Percentiles rank a stretch among this genome's conserved stretches.
Evolutionary conservation across 1,140 invertebrate species (phyloP).

Genomic region (Atta colombica): DNA sequence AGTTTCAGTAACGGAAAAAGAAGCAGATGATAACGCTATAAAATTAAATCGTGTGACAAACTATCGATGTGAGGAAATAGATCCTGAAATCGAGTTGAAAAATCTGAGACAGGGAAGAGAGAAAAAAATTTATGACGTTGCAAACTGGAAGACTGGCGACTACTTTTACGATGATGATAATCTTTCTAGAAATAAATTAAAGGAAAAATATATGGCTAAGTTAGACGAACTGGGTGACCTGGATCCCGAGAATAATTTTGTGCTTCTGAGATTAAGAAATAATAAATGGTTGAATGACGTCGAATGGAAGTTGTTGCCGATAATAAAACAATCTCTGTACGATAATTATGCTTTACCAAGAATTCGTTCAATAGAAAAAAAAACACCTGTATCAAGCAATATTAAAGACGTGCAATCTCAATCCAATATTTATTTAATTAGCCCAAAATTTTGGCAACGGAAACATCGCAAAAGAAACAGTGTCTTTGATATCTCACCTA

Average conservation of each 20-base stretch:
- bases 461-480: background rate
- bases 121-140: background rate
- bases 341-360: background rate
- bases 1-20: slow-evolving; percentile 4
- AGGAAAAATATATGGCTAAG: background rate
- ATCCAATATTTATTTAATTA: background rate
- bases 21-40: slow-evolving; percentile 43
- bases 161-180: background rate
- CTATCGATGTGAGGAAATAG: slow-evolving; percentile 26
- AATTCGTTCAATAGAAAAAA: slow-evolving; percentile 13
- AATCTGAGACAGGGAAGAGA: slow-evolving; percentile 16
- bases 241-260: slow-evolving; percentile 44
- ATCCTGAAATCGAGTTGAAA: slow-evolving; percentile 49
- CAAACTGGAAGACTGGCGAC: slow-evolving; percentile 18
- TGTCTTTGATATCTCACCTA: background rate
- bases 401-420: background rate
- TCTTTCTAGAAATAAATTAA: slow-evolving; percentile 40
- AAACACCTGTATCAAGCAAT: background rate
- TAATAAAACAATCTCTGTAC: slow-evolving; percentile 22
- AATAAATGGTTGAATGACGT: slow-evolving; percentile 39
- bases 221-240: slow-evolving; percentile 27
- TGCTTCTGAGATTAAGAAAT: slow-evolving; percentile 40
- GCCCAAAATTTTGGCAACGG: background rate
- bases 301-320: slow-evolving; percentile 36
- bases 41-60: slow-evolving; percentile 52